phyloP scores from a whole-genome alignment of 2,113 vertebrate species.

The Leucoraja erinaceus region DNA sequence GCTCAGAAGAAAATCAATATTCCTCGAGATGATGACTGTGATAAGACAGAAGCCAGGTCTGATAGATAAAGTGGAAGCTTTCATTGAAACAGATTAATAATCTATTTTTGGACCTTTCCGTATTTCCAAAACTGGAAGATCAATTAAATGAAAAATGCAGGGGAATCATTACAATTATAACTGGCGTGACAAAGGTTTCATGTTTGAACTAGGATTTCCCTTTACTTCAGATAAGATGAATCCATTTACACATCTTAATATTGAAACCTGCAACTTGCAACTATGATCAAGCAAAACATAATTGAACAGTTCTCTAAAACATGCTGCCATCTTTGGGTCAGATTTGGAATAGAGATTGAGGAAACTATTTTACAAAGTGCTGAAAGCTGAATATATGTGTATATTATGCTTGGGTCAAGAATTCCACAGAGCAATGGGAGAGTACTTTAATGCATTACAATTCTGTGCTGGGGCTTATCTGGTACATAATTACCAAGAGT shows the following conservation, averaged over 20 bases:
- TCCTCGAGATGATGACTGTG: background rate
- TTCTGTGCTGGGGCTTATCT: background rate
- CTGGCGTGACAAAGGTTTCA: background rate
- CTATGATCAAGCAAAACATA: background rate
- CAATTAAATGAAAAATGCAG: slow-evolving; percentile 4
- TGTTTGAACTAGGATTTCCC: slow-evolving; percentile 22
- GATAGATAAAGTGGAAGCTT: background rate
- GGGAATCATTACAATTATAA: background rate
- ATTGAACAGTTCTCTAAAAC: background rate
- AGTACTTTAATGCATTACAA: background rate
- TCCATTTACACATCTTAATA: slow-evolving; percentile 6
- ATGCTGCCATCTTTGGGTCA: slow-evolving; percentile 22
- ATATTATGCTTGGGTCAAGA: background rate
- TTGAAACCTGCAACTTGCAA: background rate
- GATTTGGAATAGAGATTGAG: background rate
- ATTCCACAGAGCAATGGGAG: background rate
- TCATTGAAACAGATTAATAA: slow-evolving; percentile 16
- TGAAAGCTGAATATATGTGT: background rate
- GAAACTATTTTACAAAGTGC: too few species aligned
- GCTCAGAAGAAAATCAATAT: background rate
- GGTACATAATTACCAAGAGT: background rate
- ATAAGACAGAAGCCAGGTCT: background rate
- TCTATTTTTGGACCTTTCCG: background rate
- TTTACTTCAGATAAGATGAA: background rate
- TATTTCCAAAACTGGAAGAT: slow-evolving; percentile 23